Percentiles rank a stretch among this genome's conserved stretches.
Evolutionary conservation across 2,888 invertebrate species (phyloP).

Genomic region (Nasonia oneida): DNA sequence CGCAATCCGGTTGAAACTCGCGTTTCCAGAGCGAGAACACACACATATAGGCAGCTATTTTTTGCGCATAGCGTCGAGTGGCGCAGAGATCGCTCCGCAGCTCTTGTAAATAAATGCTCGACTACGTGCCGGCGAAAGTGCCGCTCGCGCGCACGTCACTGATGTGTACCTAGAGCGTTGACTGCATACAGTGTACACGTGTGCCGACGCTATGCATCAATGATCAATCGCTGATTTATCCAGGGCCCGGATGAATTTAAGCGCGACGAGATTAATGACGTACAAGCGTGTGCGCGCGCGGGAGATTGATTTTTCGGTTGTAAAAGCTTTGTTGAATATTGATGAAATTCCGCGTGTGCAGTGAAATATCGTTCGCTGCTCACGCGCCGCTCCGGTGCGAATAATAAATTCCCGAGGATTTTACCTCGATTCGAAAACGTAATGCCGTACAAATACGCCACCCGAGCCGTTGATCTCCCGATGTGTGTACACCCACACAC

Average conservation of each 20-base stretch:
- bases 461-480: background rate
- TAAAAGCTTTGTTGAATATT: background rate
- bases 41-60: too few species aligned
- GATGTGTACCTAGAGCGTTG: conserved; percentile 15
- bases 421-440: too few species aligned
- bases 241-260: background rate
- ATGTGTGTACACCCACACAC: background rate
- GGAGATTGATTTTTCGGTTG: background rate
- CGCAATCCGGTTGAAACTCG: background rate
- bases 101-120: conserved; percentile 46
- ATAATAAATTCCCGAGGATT: too few species aligned
- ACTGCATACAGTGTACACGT: background rate
- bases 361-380: background rate
- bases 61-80: conserved; percentile 10
- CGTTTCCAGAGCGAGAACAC: background rate
- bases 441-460: too few species aligned
- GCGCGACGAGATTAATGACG: conserved; percentile 14
- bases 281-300: background rate
- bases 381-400: background rate
- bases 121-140: conserved; percentile 28
- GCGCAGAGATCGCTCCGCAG: conserved; percentile 12
- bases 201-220: background rate
- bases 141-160: background rate
- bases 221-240: conserved; percentile 14
- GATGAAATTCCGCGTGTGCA: background rate